A percentile compares a stretch with the other conserved stretches of the same genome.
Conservation (phyloP, 2,797 vertebrate species). For the Pipistrellus pygmaeus region DNA sequence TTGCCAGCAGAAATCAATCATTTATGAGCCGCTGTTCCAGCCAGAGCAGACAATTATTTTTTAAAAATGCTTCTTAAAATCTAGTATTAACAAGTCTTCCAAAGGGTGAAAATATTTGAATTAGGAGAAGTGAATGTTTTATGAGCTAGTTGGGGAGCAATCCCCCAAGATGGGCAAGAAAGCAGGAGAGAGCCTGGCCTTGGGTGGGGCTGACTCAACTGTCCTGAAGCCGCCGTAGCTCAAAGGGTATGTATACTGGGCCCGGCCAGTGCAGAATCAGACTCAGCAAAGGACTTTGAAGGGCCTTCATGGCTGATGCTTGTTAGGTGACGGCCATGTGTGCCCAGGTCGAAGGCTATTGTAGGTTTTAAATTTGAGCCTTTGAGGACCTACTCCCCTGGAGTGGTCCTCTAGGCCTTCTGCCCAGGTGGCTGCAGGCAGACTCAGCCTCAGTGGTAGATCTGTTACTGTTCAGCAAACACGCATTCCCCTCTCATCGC, state of each 20-base stretch:
- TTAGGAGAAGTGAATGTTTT: conserved; percentile 72
- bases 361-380: background rate
- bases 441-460: background rate
- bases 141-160: background rate
- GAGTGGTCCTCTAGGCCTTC: background rate
- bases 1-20: conserved; percentile 71
- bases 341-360: background rate
- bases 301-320: background rate
- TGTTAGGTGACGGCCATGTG: accelerated
- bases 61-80: conserved; percentile 67
- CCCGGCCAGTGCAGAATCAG: background rate
- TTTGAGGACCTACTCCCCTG: background rate
- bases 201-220: too few species aligned
- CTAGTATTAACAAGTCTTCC: conserved; percentile 73
- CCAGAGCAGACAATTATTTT: conserved; percentile 31
- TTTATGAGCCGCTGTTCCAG: conserved; percentile 48
- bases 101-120: conserved; percentile 76
- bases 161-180: background rate
- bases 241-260: background rate
- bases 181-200: background rate
- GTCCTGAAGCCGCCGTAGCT: background rate
- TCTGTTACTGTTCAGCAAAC: background rate
- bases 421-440: background rate
- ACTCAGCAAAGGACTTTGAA: background rate
- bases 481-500: background rate